Base-by-base conservation (phyloP, 2,113 vertebrate species). In the Periophthalmus modestus region DNA sequence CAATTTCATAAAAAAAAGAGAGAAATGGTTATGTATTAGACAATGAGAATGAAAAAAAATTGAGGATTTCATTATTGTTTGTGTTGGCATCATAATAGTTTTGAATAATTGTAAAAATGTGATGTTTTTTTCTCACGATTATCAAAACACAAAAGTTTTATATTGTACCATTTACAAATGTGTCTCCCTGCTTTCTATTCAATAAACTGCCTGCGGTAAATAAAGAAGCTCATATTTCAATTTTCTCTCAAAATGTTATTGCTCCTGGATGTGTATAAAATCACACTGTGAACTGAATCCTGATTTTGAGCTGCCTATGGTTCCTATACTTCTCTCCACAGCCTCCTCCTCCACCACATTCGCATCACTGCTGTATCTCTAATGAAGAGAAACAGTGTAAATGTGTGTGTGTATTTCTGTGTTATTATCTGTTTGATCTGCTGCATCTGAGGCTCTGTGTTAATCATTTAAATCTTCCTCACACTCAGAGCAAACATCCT, bases 401-500 rank as follows among this genome's bases (percentile, higher is more conserved):
- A 48, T 67, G n/a, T 67, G 65, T 23, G 19, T 48, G 39, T 46
- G 39, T 46, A 14, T 65, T 39, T 65, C 21, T 47, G 65, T 28
- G 23, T 24, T 46, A 43, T 46, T 66, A 67, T 67, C 39, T 67
- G 65, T 67, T 46, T 67, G 65, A 47, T 67, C 39, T 67, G 12
- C 36, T 23, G 65, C 39, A 47, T 67, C 65, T 48, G 65, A 67
- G 39, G 65, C 65, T 67, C 65, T 13, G 39, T 67, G 33, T 65
- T 23, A 67, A 48, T 48, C 39, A 67, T 47, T 67, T 67, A 67
- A 48, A 47, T 48, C 65, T 21, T 48, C 65, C 3, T 10, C 65
- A 48, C 43, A 21, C 65, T 39, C 34, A 47, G 39, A 46, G 65
- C 34, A 47, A 67, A 67, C 65, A 67, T 67, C 43, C 65, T 47